phyloP scores from a whole-genome alignment of 1,140 invertebrate genomes.

The Drosophila pallidifrons region DNA sequence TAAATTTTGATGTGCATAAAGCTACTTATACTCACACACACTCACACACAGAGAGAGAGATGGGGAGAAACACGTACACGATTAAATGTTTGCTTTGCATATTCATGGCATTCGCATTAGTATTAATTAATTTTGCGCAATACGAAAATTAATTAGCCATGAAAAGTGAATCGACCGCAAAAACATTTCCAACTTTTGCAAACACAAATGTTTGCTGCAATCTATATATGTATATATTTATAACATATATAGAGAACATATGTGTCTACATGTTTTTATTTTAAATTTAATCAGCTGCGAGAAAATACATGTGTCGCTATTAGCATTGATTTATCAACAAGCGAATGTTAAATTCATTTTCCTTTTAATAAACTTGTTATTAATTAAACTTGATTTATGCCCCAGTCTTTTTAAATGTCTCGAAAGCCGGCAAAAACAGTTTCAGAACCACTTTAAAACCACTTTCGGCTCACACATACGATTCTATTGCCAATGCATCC shows the following conservation, averaged over 20 bases:
- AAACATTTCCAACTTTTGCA: conserved; percentile 67
- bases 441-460: background rate
- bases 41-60: conserved; percentile 24
- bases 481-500: background rate
- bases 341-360: conserved; percentile 8
- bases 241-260: conserved; percentile 20
- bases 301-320: conserved; percentile 62
- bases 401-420: background rate
- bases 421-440: background rate
- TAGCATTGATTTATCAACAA: conserved; percentile 73
- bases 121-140: conserved; percentile 82
- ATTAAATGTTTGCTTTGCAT: conserved; percentile 67
- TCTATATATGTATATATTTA: conserved; percentile 47
- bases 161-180: conserved; percentile 82
- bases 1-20: conserved; percentile 69
- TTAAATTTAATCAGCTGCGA: conserved; percentile 52
- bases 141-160: conserved; percentile 84
- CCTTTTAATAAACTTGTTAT: conserved; percentile 21
- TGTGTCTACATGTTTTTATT: conserved; percentile 6
- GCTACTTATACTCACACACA: conserved; percentile 38
- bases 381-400: conserved; percentile 15
- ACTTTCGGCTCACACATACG: background rate
- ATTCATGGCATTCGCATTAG: conserved; percentile 78
- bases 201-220: conserved; percentile 19
- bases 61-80: conserved; percentile 9